These are phyloP conservation scores for Zosterops hypoxanthus DNA, from an alignment of 2,113 vertebrate genomes.

Conservation along the genomic window DNA sequence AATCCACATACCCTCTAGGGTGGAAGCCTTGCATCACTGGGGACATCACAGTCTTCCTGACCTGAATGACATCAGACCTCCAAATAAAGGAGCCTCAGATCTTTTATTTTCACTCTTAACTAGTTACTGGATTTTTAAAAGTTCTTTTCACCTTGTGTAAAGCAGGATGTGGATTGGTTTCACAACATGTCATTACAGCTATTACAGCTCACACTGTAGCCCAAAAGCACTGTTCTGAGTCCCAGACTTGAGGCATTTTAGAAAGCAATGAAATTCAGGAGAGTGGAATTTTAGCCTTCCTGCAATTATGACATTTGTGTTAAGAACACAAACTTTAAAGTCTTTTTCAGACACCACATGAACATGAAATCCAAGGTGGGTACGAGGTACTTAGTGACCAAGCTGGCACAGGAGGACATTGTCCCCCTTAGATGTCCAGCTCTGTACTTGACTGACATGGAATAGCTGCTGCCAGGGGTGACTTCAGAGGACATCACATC, in stretches of 20 bases:
- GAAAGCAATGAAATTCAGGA: background rate
- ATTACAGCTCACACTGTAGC: background rate
- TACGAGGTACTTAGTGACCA: rapidly evolving
- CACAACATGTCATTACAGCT: background rate
- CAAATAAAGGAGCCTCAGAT: background rate
- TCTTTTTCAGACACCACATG: background rate
- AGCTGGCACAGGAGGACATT: background rate
- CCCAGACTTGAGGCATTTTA: background rate
- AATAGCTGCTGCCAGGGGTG: background rate
- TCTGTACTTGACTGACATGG: background rate
- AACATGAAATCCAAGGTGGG: background rate
- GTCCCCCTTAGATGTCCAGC: background rate
- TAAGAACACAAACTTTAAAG: background rate
- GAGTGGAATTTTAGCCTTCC: background rate
- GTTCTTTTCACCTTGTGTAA: background rate
- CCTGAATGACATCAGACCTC: background rate
- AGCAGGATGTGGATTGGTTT: background rate
- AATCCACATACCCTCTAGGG: background rate
- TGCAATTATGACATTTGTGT: background rate
- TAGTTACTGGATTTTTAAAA: background rate
- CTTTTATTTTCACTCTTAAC: background rate
- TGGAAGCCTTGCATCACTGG: background rate
- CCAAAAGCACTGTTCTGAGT: background rate
- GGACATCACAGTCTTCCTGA: background rate
- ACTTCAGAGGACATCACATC: rapidly evolving